Conservation (phyloP, 2,797 vertebrate genomes). For the Glyptemys insculpta region DNA sequence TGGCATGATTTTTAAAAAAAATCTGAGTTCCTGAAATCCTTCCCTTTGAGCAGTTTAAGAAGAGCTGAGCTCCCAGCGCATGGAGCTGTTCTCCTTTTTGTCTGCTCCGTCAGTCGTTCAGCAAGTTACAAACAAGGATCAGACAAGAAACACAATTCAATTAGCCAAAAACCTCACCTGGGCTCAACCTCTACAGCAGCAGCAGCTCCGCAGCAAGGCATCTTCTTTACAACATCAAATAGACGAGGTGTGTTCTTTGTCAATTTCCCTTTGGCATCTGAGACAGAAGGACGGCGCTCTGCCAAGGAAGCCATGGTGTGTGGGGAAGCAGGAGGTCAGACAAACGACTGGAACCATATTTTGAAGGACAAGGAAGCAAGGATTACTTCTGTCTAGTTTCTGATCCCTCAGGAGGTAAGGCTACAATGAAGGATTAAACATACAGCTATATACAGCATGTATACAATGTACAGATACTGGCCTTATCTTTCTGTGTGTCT, state of each 20-base stretch:
- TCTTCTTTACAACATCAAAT: neutral
- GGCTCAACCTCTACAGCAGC: neutral
- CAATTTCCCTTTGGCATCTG: neutral
- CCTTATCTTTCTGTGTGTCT: neutral
- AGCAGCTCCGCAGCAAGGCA: neutral
- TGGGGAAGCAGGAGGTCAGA: neutral
- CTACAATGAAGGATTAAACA: slow-evolving; percentile 31
- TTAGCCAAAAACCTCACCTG: neutral
- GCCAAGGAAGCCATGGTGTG: neutral
- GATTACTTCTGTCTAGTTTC: neutral
- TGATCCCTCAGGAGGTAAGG: neutral
- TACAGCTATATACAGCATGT: slow-evolving; percentile 16
- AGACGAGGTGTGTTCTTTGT: neutral
- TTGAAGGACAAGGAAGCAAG: neutral
- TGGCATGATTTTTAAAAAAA: neutral
- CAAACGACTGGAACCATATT: neutral
- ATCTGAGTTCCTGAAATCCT: neutral
- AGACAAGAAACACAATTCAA: neutral
- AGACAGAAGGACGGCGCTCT: neutral
- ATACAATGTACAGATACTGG: neutral
- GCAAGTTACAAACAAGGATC: neutral
- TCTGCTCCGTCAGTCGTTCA: neutral
- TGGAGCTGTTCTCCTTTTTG: neutral
- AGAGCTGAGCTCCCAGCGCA: neutral
- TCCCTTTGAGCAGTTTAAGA: neutral